phyloP scores from a whole-genome alignment of 2,113 vertebrate species.

The Siniperca knerii region DNA sequence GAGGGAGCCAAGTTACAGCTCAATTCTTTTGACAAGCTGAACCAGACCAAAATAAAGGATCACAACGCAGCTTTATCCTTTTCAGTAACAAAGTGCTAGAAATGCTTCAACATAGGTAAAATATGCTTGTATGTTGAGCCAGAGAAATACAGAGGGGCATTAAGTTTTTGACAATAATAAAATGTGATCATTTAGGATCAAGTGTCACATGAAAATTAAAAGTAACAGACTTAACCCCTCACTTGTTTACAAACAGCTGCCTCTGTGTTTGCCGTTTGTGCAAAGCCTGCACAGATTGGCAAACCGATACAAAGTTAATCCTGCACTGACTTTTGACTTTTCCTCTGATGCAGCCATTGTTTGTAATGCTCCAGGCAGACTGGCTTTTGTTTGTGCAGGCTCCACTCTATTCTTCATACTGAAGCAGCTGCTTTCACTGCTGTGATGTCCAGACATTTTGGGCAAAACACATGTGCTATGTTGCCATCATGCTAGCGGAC shows the following conservation, averaged over 20 bases:
- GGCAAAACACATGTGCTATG: background rate
- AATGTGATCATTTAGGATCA: background rate
- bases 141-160: background rate
- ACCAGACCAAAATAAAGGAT: background rate
- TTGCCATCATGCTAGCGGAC: background rate
- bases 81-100: background rate
- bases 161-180: background rate
- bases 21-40: background rate
- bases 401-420: background rate
- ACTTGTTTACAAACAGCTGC: background rate
- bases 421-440: slow-evolving; percentile 13
- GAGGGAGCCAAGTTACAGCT: slow-evolving; percentile 60
- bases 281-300: slow-evolving; percentile 18
- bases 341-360: background rate
- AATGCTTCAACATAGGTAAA: background rate
- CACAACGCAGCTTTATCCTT: background rate
- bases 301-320: slow-evolving; percentile 17
- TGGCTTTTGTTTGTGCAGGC: slow-evolving; percentile 19
- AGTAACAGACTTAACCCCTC: background rate
- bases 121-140: background rate
- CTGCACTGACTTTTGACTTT: slow-evolving; percentile 14
- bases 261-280: background rate
- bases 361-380: background rate
- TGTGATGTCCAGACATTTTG: background rate
- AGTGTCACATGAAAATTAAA: background rate